Percentiles rank a stretch among this genome's conserved stretches.
phyloP scores from a whole-genome alignment of 2,888 invertebrate genomes.

The Cheilosia urbana region DNA sequence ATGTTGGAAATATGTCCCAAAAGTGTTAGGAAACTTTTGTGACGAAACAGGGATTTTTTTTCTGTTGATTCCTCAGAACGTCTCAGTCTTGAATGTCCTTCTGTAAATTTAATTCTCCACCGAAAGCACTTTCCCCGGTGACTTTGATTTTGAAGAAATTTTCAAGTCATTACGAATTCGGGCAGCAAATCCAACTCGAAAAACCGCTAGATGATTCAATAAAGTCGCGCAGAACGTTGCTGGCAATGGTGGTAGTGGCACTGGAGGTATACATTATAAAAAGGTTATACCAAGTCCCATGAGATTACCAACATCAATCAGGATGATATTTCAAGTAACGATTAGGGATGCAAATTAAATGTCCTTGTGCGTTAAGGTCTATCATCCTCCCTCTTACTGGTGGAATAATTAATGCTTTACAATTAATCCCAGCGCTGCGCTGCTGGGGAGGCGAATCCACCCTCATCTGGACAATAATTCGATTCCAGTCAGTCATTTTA shows the following conservation, averaged over 20 bases:
- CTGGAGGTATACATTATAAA: not conserved
- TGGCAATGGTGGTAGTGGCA: not conserved
- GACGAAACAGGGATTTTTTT: not conserved
- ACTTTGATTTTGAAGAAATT: slow-evolving; percentile 28
- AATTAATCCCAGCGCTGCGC: slow-evolving; percentile 60
- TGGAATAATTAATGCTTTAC: slow-evolving; percentile 70
- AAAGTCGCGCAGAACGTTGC: not conserved
- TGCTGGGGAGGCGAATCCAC: no score
- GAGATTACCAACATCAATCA: slow-evolving; percentile 72
- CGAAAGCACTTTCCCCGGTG: slow-evolving; percentile 27
- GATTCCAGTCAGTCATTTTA: slow-evolving; percentile 63
- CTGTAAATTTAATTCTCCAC: slow-evolving; percentile 49
- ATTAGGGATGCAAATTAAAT: slow-evolving; percentile 75
- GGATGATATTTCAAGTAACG: slow-evolving; percentile 72
- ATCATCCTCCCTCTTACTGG: slow-evolving; percentile 61
- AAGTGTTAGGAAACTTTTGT: slow-evolving; percentile 69
- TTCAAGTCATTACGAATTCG: slow-evolving; percentile 51
- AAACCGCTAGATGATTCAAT: slow-evolving; percentile 29
- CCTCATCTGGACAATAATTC: slow-evolving; percentile 52
- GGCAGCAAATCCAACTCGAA: slow-evolving; percentile 34
- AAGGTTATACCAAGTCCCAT: slow-evolving; percentile 14
- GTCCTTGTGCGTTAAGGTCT: slow-evolving; percentile 71
- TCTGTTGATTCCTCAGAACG: not conserved
- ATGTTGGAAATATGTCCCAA: slow-evolving; percentile 64
- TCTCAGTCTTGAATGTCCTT: slow-evolving; percentile 39